Base-by-base conservation (phyloP, 2,888 invertebrate genomes). In the Malthinus seriepunctatus region DNA sequence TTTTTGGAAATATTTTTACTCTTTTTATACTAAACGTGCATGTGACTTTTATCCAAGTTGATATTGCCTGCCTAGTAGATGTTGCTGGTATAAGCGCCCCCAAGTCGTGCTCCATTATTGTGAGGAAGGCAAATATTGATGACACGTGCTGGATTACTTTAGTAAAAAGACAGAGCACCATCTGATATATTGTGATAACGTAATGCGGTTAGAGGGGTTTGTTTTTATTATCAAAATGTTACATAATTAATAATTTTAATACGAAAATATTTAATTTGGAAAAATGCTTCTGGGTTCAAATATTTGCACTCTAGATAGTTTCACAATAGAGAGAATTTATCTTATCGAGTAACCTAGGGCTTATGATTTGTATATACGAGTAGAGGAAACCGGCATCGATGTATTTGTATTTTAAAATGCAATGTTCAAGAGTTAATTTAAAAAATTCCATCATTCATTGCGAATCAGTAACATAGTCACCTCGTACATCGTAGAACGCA, bases 111-210 rank as follows among this genome's bases (percentile, higher is more conserved):
- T 59, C 51, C 61, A 62, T 63, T 63, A 63, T 62, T 59, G 61
- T 62, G 59, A 54, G 46, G 57, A 64, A 57, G 52, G 63, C 65
- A 65, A 66, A 67, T 65, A 69, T 67, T 65, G 64, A 63, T 58
- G 68, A 63, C 69, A 69, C 69, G 69, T 69, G 69, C 66, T 51
- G 66, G 67, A 67, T 67, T 68, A 68, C 52, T 64, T 60, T 51
- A 35, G 63, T 60, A 65, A 66, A 68, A 66, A 63, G 66, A 66
- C 66, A 61, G 62, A 60, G 64, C 59, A 59, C 58, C 54, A 54
- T 60, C 59, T 61, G 62, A 63, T 63, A 63, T 64, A 67, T 67
- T 65, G 64, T 64, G 66, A 63, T 63, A 62, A 63, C 64, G 60
- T 52, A 61, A 60, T 60, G 67, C 51, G 57, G 66, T 62, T 63